Evolutionary conservation across 2,113 vertebrate species (phyloP), one percentile per base, ranked within the genome.

Genomic region (Tyrannus savana): DNA sequence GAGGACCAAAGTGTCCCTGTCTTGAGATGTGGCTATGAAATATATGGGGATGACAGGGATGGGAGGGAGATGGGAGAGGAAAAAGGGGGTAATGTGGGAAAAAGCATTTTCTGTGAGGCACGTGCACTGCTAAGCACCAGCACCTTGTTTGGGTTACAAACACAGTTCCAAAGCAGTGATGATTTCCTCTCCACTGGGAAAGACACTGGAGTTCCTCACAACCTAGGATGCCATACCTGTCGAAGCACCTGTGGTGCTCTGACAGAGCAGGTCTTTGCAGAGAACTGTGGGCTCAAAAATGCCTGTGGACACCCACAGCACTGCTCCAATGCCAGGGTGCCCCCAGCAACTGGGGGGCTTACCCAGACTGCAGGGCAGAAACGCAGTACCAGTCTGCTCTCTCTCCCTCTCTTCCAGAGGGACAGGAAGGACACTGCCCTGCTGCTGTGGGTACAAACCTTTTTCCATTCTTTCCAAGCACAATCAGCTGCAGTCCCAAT

Each of bases 1-100:
- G 68, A 93, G 64, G 73, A 95, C 66, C 31, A 71, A 84, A 86
- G 49, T 7, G 53, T 87, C 56, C 69, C 49, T 81, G 49, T 68
- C 76, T 90, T 92, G 90, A 72, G 73, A 90, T 72, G 25, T 60
- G 35, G 24, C 56, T 89, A 4, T 80, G 76, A 94, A 74, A 63
- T 56, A 47, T 3, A 49, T 2, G 52, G 64, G 49, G 10, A 64
- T 13, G 94, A 93, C 93, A 91, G 87, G 92, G 94, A 64, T 13
- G 94, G 94, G 94, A 91, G 87, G 92, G 94, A 90, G 27, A 93
- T 12, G 93, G 91, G 90, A 91, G 56, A 93, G 12, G 21, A 87
- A 66, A 67, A 71, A 71, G 7, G 35, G 62, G 62, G 4, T 12
- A 44, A 78, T 19, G 33, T 46, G 72, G 68, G 72, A 11, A 35